Evolutionary conservation across 1,140 invertebrate species (phyloP).

Genomic region (Campoletis sonorensis): DNA sequence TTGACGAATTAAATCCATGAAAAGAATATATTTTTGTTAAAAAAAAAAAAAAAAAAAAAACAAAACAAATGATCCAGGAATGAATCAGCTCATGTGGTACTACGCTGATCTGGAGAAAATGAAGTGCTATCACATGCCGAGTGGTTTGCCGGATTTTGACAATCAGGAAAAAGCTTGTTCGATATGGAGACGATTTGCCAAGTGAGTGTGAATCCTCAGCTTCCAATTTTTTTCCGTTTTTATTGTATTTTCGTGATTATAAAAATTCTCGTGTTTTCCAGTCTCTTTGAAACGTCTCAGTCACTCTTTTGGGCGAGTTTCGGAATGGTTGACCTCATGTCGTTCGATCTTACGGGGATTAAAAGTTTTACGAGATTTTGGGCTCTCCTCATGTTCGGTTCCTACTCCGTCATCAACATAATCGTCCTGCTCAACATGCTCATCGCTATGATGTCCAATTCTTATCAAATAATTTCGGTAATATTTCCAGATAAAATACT

Average conservation of each 20-base stretch:
- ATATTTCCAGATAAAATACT: slow-evolving; percentile 51
- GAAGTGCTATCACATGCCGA: slow-evolving; percentile 87
- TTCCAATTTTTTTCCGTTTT: neutral
- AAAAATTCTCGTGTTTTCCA: slow-evolving; percentile 71
- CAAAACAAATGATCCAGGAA: slow-evolving; percentile 75
- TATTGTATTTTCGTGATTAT: neutral
- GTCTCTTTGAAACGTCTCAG: slow-evolving; percentile 95
- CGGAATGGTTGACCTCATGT: slow-evolving; percentile 91
- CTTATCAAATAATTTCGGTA: slow-evolving; percentile 94
- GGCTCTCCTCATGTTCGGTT: slow-evolving; percentile 92
- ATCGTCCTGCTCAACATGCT: slow-evolving; percentile 96
- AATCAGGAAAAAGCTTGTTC: slow-evolving; percentile 88
- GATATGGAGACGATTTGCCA: slow-evolving; percentile 91
- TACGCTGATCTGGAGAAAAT: slow-evolving; percentile 93
- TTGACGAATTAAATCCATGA: neutral
- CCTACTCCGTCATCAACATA: slow-evolving; percentile 93
- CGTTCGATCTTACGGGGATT: slow-evolving; percentile 90
- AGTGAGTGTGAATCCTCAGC: slow-evolving; percentile 77
- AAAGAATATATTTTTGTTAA: too few relatives aligned
- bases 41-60: too few relatives aligned
- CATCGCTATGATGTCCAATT: slow-evolving; percentile 98
- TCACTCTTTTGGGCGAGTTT: slow-evolving; percentile 97
- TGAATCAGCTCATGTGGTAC: slow-evolving; percentile 97
- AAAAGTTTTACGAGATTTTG: slow-evolving; percentile 93
- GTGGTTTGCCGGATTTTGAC: slow-evolving; percentile 85